Base-by-base conservation (phyloP, 1,140 invertebrate species). In the Pachypsylla venusta region DNA sequence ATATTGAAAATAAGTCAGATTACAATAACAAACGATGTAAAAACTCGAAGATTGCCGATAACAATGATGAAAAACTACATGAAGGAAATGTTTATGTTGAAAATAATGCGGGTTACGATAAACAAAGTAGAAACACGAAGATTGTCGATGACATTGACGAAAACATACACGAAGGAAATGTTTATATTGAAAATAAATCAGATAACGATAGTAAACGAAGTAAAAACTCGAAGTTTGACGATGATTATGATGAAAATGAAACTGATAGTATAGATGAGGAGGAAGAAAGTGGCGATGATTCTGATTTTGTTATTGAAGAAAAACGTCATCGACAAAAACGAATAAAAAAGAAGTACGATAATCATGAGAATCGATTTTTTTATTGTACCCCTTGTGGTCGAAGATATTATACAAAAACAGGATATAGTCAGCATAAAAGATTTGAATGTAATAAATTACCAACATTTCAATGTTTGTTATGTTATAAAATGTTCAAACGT, bases 361-460 rank as follows among this genome's bases (percentile, higher is more conserved):
- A n/a, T n/a, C n/a, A n/a, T n/a, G n/a, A n/a, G n/a, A n/a, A n/a
- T n/a, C n/a, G n/a, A n/a, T 26, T 30, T 1, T 56, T 55, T 24
- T 60, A 26, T 27, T 58, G 56, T 24, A 14, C 39, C 35, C 48
- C 42, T n/a, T 63, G 56, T 16, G 39, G 55, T 28, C 5, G 60
- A 26, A 58, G 19, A 7, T 60, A 60, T 22, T 35, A 54, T 24
- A 55, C 59, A 16, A 59, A 64, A 56, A 64, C 62, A 19, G 65
- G 65, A n/a, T 53, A 56, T 12, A 48, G 25, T 13, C 60, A 61
- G 24, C 81, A 83, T 65, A 70, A 77, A 60, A 74, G 74, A 35
- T 77, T 80, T 61, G 79, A 83, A 62, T 84, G 81, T 59, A 79
- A 79, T 0, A 77, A 81, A 53, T 40, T 60, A 20, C 61, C 61